phyloP scores from a whole-genome alignment of 2,888 invertebrate species.

The Ctena decussata region DNA sequence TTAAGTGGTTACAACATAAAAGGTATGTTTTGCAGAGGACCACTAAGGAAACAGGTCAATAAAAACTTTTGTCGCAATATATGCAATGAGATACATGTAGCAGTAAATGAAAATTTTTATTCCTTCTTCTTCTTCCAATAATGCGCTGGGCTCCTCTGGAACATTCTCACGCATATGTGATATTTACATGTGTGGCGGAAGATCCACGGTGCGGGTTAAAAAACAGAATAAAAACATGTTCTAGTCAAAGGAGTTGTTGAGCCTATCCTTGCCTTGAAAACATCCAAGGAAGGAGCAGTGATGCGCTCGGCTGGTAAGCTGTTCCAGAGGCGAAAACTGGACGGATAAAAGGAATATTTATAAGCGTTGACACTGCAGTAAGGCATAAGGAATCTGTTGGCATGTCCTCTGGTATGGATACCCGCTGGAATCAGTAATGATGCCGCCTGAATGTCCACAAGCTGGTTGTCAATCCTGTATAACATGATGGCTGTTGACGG shows the following conservation, averaged over 20 bases:
- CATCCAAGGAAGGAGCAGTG: constrained; percentile 1
- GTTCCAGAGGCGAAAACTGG: constrained; percentile 15
- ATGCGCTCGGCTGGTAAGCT: not conserved
- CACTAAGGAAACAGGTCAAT: too few relatives aligned
- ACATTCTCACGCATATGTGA: constrained; percentile 13
- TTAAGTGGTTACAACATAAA: too few relatives aligned
- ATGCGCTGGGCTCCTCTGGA: constrained; percentile 17
- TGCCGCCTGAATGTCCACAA: constrained; percentile 12
- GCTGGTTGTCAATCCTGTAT: constrained; percentile 1
- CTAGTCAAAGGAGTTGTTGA: not conserved
- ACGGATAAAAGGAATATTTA: constrained; percentile 16
- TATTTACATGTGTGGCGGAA: not conserved
- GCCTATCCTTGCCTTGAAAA: constrained; percentile 23
- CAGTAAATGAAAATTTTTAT: too few relatives aligned
- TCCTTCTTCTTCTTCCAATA: constrained; percentile 22
- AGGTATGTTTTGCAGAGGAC: too few relatives aligned
- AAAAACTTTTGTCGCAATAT: too few relatives aligned
- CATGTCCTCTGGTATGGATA: constrained; percentile 23
- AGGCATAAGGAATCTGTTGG: not conserved
- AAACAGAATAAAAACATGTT: not conserved
- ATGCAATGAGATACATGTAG: too few relatives aligned
- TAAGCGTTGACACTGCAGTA: constrained; percentile 6
- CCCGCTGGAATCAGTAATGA: not conserved
- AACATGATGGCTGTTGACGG: constrained; percentile 3
- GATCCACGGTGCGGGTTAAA: not conserved